Evolutionary conservation across 2,797 vertebrate genomes (phyloP).

Genomic region (Takifugu ocellatus): DNA sequence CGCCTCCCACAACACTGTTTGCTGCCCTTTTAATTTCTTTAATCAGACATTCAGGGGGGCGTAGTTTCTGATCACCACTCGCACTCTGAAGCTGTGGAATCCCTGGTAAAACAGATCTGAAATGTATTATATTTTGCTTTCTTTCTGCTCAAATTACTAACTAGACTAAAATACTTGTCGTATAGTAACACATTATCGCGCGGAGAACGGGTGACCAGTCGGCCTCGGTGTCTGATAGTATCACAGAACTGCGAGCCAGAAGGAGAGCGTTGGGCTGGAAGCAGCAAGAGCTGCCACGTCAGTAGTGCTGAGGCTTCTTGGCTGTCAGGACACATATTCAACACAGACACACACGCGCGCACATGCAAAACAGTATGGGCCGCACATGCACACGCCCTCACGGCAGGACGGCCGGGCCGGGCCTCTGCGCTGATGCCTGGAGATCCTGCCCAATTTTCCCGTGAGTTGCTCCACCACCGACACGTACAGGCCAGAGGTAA

Average conservation of each 20-base stretch:
- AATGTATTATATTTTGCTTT: no score
- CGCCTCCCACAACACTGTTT: no score
- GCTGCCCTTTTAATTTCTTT: no score
- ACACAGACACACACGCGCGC: conserved; percentile 32
- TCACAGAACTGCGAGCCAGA: conserved; percentile 64
- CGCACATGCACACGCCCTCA: conserved; percentile 14
- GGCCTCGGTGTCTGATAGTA: conserved; percentile 65
- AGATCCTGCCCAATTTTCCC: conserved; percentile 47
- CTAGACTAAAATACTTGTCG: no score
- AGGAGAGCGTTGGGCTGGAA: conserved; percentile 64
- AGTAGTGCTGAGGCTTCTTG: conserved; percentile 71
- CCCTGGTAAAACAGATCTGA: no score
- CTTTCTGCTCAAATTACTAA: no score
- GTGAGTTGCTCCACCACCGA: conserved; percentile 59
- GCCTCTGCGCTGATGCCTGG: conserved; percentile 49
- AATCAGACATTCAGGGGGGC: no score
- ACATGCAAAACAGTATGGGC: conserved; percentile 19
- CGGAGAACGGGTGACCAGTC: not conserved
- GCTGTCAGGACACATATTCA: conserved; percentile 52
- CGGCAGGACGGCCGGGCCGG: conserved; percentile 35
- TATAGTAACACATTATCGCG: not conserved
- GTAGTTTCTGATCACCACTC: no score
- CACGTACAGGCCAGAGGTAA: conserved; percentile 17
- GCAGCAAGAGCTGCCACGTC: conserved; percentile 73
- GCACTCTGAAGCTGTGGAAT: no score